Conservation (phyloP, 1,140 invertebrate genomes). For the Drosophila virilis region DNA sequence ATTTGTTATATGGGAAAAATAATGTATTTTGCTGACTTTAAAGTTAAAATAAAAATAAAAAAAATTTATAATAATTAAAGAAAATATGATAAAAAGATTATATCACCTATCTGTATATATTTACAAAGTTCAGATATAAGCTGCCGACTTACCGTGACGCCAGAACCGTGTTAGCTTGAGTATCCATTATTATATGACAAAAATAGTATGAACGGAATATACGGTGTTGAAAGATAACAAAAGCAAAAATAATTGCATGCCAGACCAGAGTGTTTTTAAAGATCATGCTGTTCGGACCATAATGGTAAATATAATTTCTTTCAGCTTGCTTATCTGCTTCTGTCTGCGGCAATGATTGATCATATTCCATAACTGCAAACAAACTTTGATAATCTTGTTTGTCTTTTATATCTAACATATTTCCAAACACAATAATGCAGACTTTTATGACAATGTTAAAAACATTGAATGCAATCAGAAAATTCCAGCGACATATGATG, state of each 20-base stretch:
- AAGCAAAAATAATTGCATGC: slow-evolving; percentile 97
- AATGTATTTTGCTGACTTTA: no score
- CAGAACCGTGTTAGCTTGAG: slow-evolving; percentile 95
- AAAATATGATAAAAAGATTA: no score
- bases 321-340: slow-evolving; percentile 86
- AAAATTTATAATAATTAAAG: no score
- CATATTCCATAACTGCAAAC: slow-evolving; percentile 87
- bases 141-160: slow-evolving; percentile 89
- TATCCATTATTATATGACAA: slow-evolving; percentile 96
- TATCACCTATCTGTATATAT: no score
- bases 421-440: slow-evolving; percentile 77
- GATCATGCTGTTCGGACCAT: slow-evolving; percentile 55
- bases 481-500: slow-evolving; percentile 96
- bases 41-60: no score
- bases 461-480: slow-evolving; percentile 94
- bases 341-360: not conserved
- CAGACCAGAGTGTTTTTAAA: slow-evolving; percentile 88
- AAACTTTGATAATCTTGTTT: slow-evolving; percentile 87
- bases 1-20: no score
- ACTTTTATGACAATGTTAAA: slow-evolving; percentile 94
- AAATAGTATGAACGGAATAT: slow-evolving; percentile 98
- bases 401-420: slow-evolving; percentile 11
- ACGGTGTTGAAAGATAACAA: slow-evolving; percentile 94
- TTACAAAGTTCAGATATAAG: not conserved
- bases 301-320: slow-evolving; percentile 86